Conservation (phyloP, 1,140 invertebrate genomes). For the Vanessa tameamea region DNA sequence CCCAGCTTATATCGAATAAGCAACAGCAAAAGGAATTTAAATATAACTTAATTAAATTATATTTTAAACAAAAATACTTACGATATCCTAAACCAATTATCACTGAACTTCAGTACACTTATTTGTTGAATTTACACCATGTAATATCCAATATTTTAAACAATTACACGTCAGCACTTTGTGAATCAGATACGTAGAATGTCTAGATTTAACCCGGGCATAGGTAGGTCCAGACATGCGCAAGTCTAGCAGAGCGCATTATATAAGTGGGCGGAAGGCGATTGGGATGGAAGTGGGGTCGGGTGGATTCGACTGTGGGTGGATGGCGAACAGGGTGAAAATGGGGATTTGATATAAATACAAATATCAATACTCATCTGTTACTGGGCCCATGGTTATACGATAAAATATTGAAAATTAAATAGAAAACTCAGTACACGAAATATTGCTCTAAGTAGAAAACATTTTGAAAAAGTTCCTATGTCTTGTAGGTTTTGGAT, state of each 20-base stretch:
- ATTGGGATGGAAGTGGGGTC: neutral
- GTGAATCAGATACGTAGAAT: neutral
- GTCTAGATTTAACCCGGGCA: conserved; percentile 1
- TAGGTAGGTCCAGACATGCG: conserved; percentile 20
- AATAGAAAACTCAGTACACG: too few relatives aligned
- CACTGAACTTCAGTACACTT: neutral
- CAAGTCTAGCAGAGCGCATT: neutral
- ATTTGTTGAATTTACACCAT: too few relatives aligned
- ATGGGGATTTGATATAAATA: neutral
- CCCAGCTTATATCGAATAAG: neutral
- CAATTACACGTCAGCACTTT: conserved; percentile 8
- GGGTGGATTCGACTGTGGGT: neutral
- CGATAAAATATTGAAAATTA: too few relatives aligned
- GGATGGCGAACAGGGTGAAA: neutral
- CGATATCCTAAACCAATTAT: neutral
- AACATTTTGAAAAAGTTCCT: too few relatives aligned
- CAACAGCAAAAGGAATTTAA: too few relatives aligned
- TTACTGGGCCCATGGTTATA: too few relatives aligned
- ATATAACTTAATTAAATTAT: too few relatives aligned
- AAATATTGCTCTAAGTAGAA: too few relatives aligned
- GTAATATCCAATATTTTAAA: too few relatives aligned
- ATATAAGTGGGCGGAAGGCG: neutral
- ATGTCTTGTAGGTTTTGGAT: too few relatives aligned
- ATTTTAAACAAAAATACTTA: neutral
- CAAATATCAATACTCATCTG: neutral